A percentile compares a stretch with the other conserved stretches of the same genome.
phyloP scores from a whole-genome alignment of 2,797 vertebrate genomes.

The Sebastes alutus region DNA sequence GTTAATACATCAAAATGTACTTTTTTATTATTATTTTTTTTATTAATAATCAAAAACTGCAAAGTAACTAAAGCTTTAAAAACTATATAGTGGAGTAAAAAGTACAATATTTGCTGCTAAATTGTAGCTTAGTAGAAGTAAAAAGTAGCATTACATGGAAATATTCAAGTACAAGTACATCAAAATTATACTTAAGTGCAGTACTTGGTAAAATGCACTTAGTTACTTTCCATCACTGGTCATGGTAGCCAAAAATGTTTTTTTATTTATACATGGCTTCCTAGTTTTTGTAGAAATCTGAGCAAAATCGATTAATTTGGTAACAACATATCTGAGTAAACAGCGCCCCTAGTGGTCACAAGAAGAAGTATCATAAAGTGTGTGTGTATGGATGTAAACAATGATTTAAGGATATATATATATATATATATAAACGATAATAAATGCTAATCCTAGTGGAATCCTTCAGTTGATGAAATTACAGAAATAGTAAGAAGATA shows the following conservation, averaged over 20 bases:
- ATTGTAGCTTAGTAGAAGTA: neutral
- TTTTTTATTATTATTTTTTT: neutral
- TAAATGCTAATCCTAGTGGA: neutral
- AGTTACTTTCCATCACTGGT: neutral
- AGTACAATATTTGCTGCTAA: neutral
- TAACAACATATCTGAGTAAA: neutral
- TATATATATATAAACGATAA: neutral
- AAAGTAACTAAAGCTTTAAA: neutral
- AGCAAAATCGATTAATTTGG: too few relatives aligned
- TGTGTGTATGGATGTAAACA: too few relatives aligned
- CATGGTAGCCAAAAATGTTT: neutral
- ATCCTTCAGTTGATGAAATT: too few relatives aligned
- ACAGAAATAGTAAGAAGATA: too few relatives aligned
- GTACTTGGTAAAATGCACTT: neutral
- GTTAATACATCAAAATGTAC: neutral
- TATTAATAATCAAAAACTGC: neutral
- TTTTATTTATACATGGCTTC: neutral
- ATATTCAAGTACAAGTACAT: neutral
- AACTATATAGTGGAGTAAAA: neutral
- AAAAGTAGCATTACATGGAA: neutral
- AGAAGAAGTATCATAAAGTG: too few relatives aligned
- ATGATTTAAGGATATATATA: too few relatives aligned
- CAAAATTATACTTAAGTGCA: neutral
- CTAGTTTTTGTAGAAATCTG: neutral
- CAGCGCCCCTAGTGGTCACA: neutral